These are phyloP conservation scores for Drosophila recens DNA, from an alignment of 2,888 invertebrate species.

Conservation along the genomic window DNA sequence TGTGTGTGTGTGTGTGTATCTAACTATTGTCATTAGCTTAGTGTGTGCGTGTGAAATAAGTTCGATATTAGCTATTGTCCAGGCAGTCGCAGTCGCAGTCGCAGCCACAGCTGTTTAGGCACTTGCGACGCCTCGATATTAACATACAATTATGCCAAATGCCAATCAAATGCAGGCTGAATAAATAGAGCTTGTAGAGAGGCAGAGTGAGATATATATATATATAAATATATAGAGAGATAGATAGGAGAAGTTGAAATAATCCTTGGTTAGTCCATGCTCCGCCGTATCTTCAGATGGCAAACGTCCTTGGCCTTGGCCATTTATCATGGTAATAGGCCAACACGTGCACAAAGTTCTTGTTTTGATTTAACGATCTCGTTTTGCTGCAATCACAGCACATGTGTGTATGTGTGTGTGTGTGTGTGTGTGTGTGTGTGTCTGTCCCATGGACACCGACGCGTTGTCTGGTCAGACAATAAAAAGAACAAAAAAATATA, in stretches of 20 bases:
- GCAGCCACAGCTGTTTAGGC: conserved; percentile 67
- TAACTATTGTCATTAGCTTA: conserved; percentile 23
- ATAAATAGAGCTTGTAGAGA: conserved; percentile 6
- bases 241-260: not conserved
- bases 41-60: conserved; percentile 52
- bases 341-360: conserved; percentile 60
- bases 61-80: conserved; percentile 58
- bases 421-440: conserved; percentile 1
- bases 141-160: conserved; percentile 74
- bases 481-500: conserved; percentile 35
- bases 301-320: conserved; percentile 58
- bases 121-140: conserved; percentile 63
- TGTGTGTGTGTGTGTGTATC: conserved; percentile 15
- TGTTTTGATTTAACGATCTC: conserved; percentile 75
- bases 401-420: conserved; percentile 5
- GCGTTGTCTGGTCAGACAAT: conserved; percentile 50
- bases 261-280: conserved; percentile 2
- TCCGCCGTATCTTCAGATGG: conserved; percentile 1
- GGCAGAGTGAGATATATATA: not conserved
- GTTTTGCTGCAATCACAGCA: conserved; percentile 63
- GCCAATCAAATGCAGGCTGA: conserved; percentile 70
- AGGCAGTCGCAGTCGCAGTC: conserved; percentile 20
- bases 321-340: conserved; percentile 71
- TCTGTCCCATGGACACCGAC: conserved; percentile 30
- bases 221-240: no score